Percentiles rank a stretch among this genome's conserved stretches.
Conservation (phyloP, 2,888 invertebrate species). For the Hoplodrina ambigua region DNA sequence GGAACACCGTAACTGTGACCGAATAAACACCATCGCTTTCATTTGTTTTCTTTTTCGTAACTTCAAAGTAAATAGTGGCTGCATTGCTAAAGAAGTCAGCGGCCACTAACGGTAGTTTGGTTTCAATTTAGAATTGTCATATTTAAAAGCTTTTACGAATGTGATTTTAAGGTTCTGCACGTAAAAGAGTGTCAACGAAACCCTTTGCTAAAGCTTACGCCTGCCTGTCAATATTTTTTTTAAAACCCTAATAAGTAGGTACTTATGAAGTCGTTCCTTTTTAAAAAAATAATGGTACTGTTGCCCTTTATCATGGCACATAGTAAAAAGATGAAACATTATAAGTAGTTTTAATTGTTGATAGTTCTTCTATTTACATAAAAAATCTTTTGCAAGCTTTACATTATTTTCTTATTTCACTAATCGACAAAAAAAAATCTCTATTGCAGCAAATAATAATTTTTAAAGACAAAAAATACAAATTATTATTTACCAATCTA, state of each 20-base stretch:
- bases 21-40: constrained; percentile 49
- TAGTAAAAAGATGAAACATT: too few relatives aligned
- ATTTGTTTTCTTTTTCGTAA: constrained; percentile 35
- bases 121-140: background rate
- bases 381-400: background rate
- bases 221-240: too few relatives aligned
- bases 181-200: too few relatives aligned
- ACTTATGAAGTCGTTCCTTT: too few relatives aligned
- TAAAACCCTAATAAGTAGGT: too few relatives aligned
- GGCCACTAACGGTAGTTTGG: constrained; percentile 10
- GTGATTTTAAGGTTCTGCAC: too few relatives aligned
- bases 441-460: constrained; percentile 6
- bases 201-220: too few relatives aligned
- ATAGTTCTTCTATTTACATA: background rate
- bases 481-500: constrained; percentile 26
- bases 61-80: constrained; percentile 20
- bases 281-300: too few relatives aligned
- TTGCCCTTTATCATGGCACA: too few relatives aligned
- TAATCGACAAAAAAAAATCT: constrained; percentile 1
- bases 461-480: constrained; percentile 13
- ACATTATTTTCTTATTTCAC: background rate
- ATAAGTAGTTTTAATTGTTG: background rate
- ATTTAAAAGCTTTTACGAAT: background rate
- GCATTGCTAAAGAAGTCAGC: constrained; percentile 1
- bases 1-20: constrained; percentile 53